Conservation (phyloP, 2,113 vertebrate genomes). For the Lophotis ruficrista region DNA sequence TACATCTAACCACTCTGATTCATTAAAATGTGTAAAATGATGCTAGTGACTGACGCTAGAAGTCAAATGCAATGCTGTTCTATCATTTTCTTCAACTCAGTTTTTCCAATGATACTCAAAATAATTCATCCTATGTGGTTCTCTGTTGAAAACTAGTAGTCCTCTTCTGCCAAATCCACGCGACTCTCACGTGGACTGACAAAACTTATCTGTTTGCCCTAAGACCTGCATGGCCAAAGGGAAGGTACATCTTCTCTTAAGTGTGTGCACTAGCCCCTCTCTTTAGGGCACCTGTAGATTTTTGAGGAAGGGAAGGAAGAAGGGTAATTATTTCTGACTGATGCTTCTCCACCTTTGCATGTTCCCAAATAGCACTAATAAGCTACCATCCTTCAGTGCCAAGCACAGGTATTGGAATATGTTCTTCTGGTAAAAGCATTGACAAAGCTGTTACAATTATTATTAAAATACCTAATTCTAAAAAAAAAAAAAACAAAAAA, state of each 20-base stretch:
- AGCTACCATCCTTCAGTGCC: not conserved
- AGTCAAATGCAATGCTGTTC: not conserved
- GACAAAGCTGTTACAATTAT: not conserved
- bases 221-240: not conserved
- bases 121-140: not conserved
- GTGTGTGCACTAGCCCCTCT: not conserved
- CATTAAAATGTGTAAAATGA: not conserved
- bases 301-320: not conserved
- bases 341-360: not conserved
- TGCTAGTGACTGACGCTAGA: not conserved
- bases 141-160: not conserved
- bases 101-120: not conserved
- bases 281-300: not conserved
- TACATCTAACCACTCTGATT: not conserved
- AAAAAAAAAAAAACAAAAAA: not conserved
- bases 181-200: not conserved
- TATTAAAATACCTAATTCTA: not conserved
- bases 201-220: not conserved
- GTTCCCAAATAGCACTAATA: not conserved
- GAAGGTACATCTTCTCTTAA: not conserved
- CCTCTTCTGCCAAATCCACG: not conserved
- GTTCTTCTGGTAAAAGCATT: not conserved
- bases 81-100: not conserved
- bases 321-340: not conserved
- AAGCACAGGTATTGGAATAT: not conserved